A percentile compares a stretch with the other conserved stretches of the same genome.
Conservation (phyloP, 1,140 invertebrate genomes). For the Planococcus citri region DNA sequence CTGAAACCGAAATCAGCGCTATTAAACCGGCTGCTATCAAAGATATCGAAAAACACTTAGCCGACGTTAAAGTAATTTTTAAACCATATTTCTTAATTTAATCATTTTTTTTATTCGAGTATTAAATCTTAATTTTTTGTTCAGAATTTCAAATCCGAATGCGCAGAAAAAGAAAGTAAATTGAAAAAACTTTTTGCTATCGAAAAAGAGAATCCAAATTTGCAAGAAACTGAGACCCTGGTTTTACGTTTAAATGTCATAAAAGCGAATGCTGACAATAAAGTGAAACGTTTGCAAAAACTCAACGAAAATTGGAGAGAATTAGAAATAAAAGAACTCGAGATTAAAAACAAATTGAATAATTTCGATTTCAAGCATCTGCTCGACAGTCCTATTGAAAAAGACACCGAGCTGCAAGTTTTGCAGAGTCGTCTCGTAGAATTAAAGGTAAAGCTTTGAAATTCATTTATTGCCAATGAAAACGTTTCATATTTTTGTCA, state of each 20-base stretch:
- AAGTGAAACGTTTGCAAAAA: constrained; percentile 60
- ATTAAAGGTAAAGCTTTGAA: constrained; percentile 38
- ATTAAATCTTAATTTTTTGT: constrained; percentile 21
- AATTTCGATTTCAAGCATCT: constrained; percentile 43
- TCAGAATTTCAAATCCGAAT: constrained; percentile 37
- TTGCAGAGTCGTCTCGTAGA: constrained; percentile 56
- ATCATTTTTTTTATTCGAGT: neutral
- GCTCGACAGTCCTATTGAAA: constrained; percentile 40
- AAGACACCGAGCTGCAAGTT: constrained; percentile 49
- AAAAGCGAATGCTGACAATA: constrained; percentile 57
- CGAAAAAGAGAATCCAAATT: constrained; percentile 49
- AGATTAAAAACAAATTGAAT: constrained; percentile 58
- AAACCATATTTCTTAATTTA: neutral
- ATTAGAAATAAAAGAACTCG: constrained; percentile 55
- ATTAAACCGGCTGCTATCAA: constrained; percentile 56
- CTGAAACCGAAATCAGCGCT: constrained; percentile 52
- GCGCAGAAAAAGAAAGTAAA: constrained; percentile 35
- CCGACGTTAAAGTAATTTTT: constrained; percentile 34
- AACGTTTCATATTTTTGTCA: neutral
- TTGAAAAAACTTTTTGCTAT: constrained; percentile 55
- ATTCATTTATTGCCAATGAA: neutral
- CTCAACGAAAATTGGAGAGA: constrained; percentile 66
- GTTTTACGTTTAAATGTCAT: constrained; percentile 64
- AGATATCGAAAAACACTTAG: constrained; percentile 67
- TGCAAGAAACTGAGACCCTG: constrained; percentile 66